These are phyloP conservation scores for Drosophila barbarae DNA, from an alignment of 2,888 invertebrate species.

Conservation along the genomic window DNA sequence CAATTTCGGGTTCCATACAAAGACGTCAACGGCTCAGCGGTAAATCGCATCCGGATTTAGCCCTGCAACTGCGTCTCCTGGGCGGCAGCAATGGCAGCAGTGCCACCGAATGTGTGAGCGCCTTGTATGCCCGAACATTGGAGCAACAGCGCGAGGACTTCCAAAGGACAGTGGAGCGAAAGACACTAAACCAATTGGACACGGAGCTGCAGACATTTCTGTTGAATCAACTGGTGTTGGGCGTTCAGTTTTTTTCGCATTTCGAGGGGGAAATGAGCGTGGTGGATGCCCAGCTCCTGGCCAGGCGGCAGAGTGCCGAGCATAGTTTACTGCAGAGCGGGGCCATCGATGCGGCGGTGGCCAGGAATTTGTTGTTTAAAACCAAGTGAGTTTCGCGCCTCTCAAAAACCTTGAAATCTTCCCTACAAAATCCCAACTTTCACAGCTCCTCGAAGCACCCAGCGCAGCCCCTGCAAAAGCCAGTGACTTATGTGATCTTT, in stretches of 20 bases:
- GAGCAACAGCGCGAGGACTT: slow-evolving; percentile 71
- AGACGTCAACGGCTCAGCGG: slow-evolving; percentile 16
- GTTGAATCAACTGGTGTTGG: slow-evolving; percentile 87
- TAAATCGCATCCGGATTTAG: slow-evolving; percentile 19
- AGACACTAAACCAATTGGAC: slow-evolving; percentile 80
- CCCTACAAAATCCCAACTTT: no score
- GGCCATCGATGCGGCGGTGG: slow-evolving; percentile 85
- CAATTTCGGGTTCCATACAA: slow-evolving; percentile 15
- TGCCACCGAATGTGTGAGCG: slow-evolving; percentile 57
- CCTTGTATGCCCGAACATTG: slow-evolving; percentile 59
- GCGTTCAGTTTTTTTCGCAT: slow-evolving; percentile 89
- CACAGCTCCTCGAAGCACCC: slow-evolving; percentile 28
- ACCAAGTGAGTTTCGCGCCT: slow-evolving; percentile 65
- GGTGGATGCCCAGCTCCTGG: slow-evolving; percentile 68
- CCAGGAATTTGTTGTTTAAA: slow-evolving; percentile 83
- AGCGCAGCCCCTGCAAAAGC: slow-evolving; percentile 82
- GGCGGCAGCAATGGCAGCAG: slow-evolving; percentile 64
- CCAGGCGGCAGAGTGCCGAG: slow-evolving; percentile 70
- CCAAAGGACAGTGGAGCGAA: slow-evolving; percentile 75
- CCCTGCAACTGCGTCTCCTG: slow-evolving; percentile 53
- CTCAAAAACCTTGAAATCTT: no score
- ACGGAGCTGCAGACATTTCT: slow-evolving; percentile 86
- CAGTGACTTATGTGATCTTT: slow-evolving; percentile 85
- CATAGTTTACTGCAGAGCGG: slow-evolving; percentile 85
- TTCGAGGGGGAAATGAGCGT: slow-evolving; percentile 82